A percentile compares a stretch with the other conserved stretches of the same genome.
These are phyloP conservation scores for Drosophila pruinosa DNA, from an alignment of 1,140 invertebrate species.

Conservation along the genomic window DNA sequence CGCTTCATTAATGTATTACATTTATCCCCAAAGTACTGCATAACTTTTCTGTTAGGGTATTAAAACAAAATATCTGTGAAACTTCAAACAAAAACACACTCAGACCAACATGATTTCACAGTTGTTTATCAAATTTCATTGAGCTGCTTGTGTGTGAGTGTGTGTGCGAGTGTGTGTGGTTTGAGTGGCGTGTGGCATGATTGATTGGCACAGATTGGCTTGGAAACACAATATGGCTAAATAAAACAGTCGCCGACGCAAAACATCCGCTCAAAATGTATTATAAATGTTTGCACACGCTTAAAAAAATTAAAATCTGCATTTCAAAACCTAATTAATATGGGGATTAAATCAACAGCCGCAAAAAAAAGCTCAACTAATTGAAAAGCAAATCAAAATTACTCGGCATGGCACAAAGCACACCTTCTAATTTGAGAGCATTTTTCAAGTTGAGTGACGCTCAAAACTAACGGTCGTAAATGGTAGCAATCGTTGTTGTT, in stretches of 20 bases:
- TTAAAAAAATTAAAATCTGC: background rate
- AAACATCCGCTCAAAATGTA: conserved; percentile 14
- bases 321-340: background rate
- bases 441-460: background rate
- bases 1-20: background rate
- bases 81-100: conserved; percentile 20
- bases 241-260: background rate
- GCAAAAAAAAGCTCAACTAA: background rate
- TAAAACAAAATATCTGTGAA: background rate
- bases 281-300: conserved; percentile 22
- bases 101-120: background rate
- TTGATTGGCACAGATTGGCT: conserved; percentile 67
- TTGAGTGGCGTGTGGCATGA: conserved; percentile 42
- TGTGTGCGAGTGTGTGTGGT: conserved; percentile 10
- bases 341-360: background rate
- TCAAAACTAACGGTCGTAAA: background rate
- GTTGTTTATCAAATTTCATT: conserved; percentile 22
- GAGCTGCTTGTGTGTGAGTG: background rate
- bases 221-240: conserved; percentile 48
- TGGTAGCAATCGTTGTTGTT: background rate
- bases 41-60: background rate
- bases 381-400: background rate
- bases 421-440: background rate
- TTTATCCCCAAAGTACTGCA: background rate
- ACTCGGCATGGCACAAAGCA: background rate